A percentile compares a stretch with the other conserved stretches of the same genome.
phyloP scores from a whole-genome alignment of 2,113 vertebrate species.

The Patagioenas fasciata region DNA sequence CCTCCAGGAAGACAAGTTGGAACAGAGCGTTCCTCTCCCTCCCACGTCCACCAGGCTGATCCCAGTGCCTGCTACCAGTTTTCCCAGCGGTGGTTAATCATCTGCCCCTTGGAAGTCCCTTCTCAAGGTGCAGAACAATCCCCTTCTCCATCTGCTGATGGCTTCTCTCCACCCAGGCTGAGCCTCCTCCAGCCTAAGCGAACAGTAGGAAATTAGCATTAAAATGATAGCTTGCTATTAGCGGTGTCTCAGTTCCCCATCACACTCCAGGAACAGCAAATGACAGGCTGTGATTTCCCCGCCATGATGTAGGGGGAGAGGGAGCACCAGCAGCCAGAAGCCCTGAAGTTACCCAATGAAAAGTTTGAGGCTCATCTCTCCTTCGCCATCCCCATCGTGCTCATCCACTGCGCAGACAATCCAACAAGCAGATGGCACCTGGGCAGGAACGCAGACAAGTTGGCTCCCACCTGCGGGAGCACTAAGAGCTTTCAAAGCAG shows the following conservation, averaged over 20 bases:
- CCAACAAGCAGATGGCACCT: slow-evolving; percentile 40
- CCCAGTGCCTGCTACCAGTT: not conserved
- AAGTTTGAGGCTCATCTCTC: not conserved
- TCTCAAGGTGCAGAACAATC: not conserved
- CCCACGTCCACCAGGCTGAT: not conserved
- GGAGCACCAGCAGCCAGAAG: not conserved
- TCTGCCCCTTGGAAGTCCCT: not conserved
- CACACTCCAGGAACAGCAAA: slow-evolving; percentile 51
- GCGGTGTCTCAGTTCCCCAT: slow-evolving; percentile 47
- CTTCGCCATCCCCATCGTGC: not conserved
- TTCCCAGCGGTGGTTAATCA: not conserved
- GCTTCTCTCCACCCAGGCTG: not conserved
- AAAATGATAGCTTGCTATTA: slow-evolving; percentile 67
- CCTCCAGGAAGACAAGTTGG: not conserved
- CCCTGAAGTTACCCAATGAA: not conserved
- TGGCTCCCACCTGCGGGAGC: slow-evolving; percentile 44
- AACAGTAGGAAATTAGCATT: slow-evolving; percentile 65
- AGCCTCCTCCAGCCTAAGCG: not conserved
- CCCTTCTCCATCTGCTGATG: slow-evolving; percentile 29
- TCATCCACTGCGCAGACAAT: not conserved
- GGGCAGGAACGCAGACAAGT: slow-evolving; percentile 50
- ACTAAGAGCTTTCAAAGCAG: slow-evolving; percentile 7
- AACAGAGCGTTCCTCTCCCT: not conserved
- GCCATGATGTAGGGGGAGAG: not conserved
- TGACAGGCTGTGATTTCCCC: slow-evolving; percentile 69